Percentiles rank a stretch among this genome's conserved stretches.
Conservation (phyloP, 2,113 vertebrate genomes). For the Channa argus region DNA sequence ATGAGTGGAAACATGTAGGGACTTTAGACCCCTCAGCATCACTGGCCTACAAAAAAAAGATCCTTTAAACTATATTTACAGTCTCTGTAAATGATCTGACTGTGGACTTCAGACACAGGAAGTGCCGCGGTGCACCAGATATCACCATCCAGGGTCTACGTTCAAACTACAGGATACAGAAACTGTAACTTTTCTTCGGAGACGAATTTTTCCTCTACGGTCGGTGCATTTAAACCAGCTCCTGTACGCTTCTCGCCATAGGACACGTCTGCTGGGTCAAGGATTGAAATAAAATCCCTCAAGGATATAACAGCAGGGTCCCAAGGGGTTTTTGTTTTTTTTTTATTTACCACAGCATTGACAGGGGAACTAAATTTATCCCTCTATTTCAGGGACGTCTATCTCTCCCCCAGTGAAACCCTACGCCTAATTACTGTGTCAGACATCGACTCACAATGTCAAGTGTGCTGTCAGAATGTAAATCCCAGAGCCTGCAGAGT, state of each 20-base stretch:
- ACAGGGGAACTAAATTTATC: constrained; percentile 74
- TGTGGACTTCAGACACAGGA: constrained; percentile 19
- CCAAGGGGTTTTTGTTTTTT: background rate
- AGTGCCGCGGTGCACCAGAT: background rate
- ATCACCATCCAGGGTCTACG: background rate
- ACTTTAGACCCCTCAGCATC: constrained; percentile 29
- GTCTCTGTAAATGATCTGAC: constrained; percentile 20
- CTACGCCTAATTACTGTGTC: constrained; percentile 72
- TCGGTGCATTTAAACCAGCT: constrained; percentile 18
- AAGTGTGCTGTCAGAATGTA: constrained; percentile 50
- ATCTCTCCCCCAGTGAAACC: constrained; percentile 68
- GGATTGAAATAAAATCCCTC: constrained; percentile 58
- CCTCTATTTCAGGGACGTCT: constrained; percentile 68
- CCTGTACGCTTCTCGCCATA: background rate
- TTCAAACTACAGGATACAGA: background rate
- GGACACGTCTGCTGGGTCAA: constrained; percentile 28
- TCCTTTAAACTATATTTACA: constrained; percentile 5
- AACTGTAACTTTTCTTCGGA: no score
- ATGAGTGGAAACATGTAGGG: constrained; percentile 33
- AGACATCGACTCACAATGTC: constrained; percentile 71
- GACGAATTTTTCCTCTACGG: no score
- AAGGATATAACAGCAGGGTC: constrained; percentile 40
- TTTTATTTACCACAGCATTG: constrained; percentile 70
- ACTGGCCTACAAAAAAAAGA: constrained; percentile 42
- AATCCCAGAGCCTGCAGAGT: constrained; percentile 24